phyloP scores from a whole-genome alignment of 1,140 invertebrate genomes.

The Ceratina australensis region DNA sequence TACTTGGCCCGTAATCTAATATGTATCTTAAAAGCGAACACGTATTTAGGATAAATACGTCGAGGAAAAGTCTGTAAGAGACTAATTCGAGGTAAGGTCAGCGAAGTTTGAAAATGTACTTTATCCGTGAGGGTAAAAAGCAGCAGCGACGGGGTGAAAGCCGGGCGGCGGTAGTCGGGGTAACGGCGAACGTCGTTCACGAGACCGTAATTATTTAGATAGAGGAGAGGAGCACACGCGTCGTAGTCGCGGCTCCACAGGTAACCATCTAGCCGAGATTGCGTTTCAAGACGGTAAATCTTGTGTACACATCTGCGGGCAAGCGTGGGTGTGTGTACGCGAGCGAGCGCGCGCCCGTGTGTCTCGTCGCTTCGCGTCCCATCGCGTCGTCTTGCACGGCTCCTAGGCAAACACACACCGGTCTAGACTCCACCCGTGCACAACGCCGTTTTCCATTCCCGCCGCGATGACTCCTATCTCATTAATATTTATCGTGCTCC shows the following conservation, averaged over 20 bases:
- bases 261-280: slow-evolving; percentile 42
- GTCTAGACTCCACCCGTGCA: no score
- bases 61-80: no score
- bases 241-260: slow-evolving; percentile 15
- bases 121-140: no score
- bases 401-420: slow-evolving; percentile 6
- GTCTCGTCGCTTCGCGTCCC: no score
- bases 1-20: no score
- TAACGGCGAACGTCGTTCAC: slow-evolving; percentile 17
- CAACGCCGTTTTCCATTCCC: background rate
- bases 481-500: slow-evolving; percentile 43
- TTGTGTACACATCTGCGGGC: slow-evolving; percentile 26
- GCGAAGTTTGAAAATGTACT: no score
- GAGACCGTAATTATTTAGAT: slow-evolving; percentile 44
- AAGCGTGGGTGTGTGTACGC: slow-evolving; percentile 8
- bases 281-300: slow-evolving; percentile 51
- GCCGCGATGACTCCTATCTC: slow-evolving; percentile 30
- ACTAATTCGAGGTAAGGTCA: no score
- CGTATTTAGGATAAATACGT: no score
- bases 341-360: slow-evolving; percentile 6
- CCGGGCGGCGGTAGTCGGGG: background rate
- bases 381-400: slow-evolving; percentile 15
- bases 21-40: no score
- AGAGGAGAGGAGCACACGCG: background rate
- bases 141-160: background rate